Evolutionary conservation across 2,797 vertebrate species (phyloP).

Genomic region (Syngnathus rostellatus): DNA sequence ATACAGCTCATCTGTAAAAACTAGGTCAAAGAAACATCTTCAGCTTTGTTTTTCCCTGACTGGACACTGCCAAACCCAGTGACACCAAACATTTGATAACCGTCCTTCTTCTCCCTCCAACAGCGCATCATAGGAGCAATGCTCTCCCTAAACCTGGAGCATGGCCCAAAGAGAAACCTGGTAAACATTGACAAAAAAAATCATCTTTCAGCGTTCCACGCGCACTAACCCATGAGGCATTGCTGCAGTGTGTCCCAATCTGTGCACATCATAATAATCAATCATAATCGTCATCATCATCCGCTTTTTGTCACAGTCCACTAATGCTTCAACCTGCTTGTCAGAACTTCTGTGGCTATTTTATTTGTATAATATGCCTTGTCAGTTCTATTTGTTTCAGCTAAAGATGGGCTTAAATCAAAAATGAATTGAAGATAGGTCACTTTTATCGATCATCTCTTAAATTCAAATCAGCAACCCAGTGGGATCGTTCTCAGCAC

Average conservation of each 20-base stretch:
- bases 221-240: conserved; percentile 45
- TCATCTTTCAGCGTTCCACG: conserved; percentile 32
- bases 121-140: conserved; percentile 52
- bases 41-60: conserved; percentile 10
- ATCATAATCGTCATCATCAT: conserved; percentile 19
- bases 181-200: conserved; percentile 58
- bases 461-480: not conserved
- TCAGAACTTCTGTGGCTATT: conserved; percentile 33
- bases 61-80: conserved; percentile 19
- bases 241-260: conserved; percentile 21
- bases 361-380: conserved; percentile 19
- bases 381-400: not conserved
- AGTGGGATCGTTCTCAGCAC: too few species aligned
- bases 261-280: conserved; percentile 23
- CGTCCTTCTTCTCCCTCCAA: conserved; percentile 51
- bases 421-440: not conserved
- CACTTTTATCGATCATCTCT: not conserved
- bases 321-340: conserved; percentile 29
- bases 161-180: conserved; percentile 52
- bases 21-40: not conserved
- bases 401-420: not conserved
- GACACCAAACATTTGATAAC: conserved; percentile 42
- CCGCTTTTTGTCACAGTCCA: conserved; percentile 37
- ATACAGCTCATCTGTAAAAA: conserved; percentile 1
- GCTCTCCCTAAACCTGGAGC: conserved; percentile 43